These are phyloP conservation scores for Melieria crassipennis DNA, from an alignment of 2,888 invertebrate species.

Conservation along the genomic window DNA sequence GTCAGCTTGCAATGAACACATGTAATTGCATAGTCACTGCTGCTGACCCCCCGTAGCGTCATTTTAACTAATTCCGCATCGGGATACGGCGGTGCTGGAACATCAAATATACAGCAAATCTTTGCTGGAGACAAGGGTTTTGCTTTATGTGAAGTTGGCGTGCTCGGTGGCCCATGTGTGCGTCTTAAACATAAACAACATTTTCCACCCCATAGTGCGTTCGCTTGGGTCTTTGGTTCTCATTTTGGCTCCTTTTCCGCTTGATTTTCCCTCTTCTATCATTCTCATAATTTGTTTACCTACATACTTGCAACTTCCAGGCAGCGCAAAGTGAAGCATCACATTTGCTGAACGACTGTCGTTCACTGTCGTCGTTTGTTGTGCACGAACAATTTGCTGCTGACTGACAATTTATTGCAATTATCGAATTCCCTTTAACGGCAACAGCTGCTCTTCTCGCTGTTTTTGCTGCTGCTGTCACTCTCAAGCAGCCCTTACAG, in stretches of 20 bases:
- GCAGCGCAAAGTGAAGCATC: background rate
- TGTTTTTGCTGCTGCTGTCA: background rate
- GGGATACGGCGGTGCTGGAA: too few species aligned
- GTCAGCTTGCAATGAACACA: too few species aligned
- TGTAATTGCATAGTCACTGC: too few species aligned
- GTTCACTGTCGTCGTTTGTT: background rate
- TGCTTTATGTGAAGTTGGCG: too few species aligned
- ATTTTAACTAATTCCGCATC: too few species aligned
- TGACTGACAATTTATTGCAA: conserved; percentile 1
- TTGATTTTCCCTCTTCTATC: background rate
- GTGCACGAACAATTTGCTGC: background rate
- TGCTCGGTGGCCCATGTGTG: too few species aligned
- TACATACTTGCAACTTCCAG: background rate
- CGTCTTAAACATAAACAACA: background rate
- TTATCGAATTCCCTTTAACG: background rate
- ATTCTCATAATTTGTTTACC: background rate
- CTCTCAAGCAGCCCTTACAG: background rate
- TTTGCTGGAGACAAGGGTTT: too few species aligned
- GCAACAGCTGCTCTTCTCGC: background rate
- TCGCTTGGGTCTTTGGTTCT: background rate
- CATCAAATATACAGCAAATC: too few species aligned
- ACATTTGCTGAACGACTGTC: too few species aligned
- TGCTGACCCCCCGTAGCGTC: too few species aligned
- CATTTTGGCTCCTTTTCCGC: background rate
- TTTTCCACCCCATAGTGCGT: background rate